These are phyloP conservation scores for Apodemus sylvaticus DNA, from an alignment of 2,113 vertebrate species.

Conservation along the genomic window DNA sequence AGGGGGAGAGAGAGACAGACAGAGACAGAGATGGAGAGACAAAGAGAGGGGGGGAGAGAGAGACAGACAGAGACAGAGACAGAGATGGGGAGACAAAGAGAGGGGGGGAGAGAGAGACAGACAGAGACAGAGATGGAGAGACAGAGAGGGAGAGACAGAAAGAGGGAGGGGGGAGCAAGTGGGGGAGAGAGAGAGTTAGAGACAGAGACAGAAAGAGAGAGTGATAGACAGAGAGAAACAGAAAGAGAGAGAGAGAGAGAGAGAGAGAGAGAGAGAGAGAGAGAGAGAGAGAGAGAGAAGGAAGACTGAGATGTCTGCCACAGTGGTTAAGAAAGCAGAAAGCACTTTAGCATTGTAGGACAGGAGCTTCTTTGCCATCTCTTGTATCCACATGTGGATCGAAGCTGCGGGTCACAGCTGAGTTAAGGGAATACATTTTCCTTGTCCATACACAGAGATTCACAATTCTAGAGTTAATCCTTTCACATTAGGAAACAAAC, in stretches of 20 bases:
- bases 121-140: background rate
- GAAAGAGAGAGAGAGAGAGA: background rate
- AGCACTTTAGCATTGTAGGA: background rate
- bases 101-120: background rate
- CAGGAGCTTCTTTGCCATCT: background rate
- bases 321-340: background rate
- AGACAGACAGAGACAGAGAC: background rate
- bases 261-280: no score
- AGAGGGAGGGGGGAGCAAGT: no score
- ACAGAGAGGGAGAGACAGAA: no score
- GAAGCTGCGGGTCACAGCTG: background rate
- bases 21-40: background rate
- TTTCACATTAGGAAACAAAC: constrained; percentile 47
- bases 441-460: background rate
- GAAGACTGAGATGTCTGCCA: background rate
- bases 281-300: background rate
- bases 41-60: no score
- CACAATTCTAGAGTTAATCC: constrained; percentile 35
- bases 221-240: background rate
- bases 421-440: background rate
- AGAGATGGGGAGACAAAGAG: rapidly evolving
- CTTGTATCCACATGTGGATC: background rate
- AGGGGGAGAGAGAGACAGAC: background rate
- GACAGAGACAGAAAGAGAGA: background rate
- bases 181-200: background rate